These are phyloP conservation scores for Cosmorhoe ocellata DNA, from an alignment of 2,888 invertebrate genomes.

Conservation along the genomic window DNA sequence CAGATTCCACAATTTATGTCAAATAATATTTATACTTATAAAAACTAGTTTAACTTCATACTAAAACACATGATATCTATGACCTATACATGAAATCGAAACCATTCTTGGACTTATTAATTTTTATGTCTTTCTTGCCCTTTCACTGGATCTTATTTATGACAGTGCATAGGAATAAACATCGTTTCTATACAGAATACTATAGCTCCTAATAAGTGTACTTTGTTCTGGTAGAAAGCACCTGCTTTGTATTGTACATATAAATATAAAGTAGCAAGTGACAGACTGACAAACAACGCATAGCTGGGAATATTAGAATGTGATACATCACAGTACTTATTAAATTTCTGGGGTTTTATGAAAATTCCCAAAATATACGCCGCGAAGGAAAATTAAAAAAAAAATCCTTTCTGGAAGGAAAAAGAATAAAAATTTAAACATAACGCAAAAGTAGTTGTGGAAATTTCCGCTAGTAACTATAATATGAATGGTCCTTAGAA, in stretches of 20 bases:
- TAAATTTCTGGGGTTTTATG: no score
- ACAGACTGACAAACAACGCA: no score
- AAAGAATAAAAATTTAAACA: no score
- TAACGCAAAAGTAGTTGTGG: no score
- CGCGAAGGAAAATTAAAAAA: no score
- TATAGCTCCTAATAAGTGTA: not conserved
- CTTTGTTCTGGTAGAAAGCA: conserved; percentile 1
- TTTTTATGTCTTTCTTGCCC: conserved; percentile 23
- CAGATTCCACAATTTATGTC: not conserved
- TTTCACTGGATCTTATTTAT: conserved; percentile 17
- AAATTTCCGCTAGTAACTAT: no score
- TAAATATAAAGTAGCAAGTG: not conserved
- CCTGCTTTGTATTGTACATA: conserved; percentile 9
- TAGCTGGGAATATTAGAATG: no score
- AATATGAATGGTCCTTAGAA: no score
- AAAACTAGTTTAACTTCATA: not conserved
- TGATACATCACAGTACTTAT: no score
- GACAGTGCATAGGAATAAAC: conserved; percentile 17
- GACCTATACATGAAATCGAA: conserved; percentile 24
- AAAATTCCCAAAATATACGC: no score
- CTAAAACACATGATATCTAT: conserved; percentile 8
- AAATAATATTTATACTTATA: not conserved
- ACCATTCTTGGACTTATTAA: conserved; percentile 10
- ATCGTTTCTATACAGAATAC: conserved; percentile 5
- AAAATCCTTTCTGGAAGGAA: no score